These are phyloP conservation scores for Melieria picta DNA, from an alignment of 2,888 invertebrate genomes.

Conservation along the genomic window DNA sequence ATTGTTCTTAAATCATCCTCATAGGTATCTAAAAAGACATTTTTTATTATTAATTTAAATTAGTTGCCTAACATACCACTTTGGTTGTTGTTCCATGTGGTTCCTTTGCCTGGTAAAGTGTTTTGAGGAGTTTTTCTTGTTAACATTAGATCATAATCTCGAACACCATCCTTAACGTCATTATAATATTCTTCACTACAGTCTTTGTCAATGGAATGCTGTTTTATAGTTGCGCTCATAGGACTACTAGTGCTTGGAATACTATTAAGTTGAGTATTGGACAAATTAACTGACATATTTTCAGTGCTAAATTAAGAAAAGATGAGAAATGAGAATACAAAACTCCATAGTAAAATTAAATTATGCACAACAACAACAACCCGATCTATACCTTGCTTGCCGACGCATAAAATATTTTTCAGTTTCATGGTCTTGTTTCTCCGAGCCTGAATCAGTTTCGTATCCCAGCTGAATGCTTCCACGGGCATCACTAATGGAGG, in stretches of 20 bases:
- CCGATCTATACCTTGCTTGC: slow-evolving; percentile 69
- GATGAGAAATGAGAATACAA: not conserved
- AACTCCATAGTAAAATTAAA: too few species aligned
- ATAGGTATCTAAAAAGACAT: slow-evolving; percentile 49
- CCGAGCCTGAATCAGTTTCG: slow-evolving; percentile 71
- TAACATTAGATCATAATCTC: slow-evolving; percentile 61
- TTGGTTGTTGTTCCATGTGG: slow-evolving; percentile 54
- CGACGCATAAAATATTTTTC: slow-evolving; percentile 70
- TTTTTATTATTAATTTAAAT: not conserved
- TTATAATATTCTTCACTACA: slow-evolving; percentile 70
- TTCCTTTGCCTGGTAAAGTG: slow-evolving; percentile 53
- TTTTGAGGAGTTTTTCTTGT: slow-evolving; percentile 54
- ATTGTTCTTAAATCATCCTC: slow-evolving; percentile 62
- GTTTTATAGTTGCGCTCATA: slow-evolving; percentile 46
- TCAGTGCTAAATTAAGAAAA: slow-evolving; percentile 59
- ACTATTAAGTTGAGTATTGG: slow-evolving; percentile 42
- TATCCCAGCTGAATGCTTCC: slow-evolving; percentile 77
- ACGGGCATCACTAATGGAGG: slow-evolving; percentile 79
- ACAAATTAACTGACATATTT: slow-evolving; percentile 63
- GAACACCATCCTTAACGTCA: slow-evolving; percentile 50
- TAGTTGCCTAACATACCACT: slow-evolving; percentile 29
- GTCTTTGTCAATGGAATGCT: slow-evolving; percentile 71
- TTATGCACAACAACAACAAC: not conserved
- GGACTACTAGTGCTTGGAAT: slow-evolving; percentile 43
- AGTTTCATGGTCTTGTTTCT: slow-evolving; percentile 72